These are phyloP conservation scores for Dasyprocta punctata DNA, from an alignment of 2,113 vertebrate genomes.

Conservation along the genomic window DNA sequence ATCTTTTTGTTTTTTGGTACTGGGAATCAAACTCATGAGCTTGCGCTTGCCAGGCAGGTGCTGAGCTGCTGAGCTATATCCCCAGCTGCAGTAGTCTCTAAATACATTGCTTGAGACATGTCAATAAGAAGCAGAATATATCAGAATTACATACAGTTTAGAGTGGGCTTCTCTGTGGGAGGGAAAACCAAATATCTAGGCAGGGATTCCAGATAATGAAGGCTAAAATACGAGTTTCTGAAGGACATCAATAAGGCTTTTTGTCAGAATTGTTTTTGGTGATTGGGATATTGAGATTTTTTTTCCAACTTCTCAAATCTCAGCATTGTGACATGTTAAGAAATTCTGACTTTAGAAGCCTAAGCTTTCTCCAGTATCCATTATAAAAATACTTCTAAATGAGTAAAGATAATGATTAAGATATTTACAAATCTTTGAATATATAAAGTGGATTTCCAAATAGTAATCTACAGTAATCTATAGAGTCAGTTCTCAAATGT, in stretches of 20 bases:
- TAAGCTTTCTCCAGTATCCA: neutral
- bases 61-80: no score
- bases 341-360: constrained; percentile 31
- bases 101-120: neutral
- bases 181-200: neutral
- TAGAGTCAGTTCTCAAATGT: neutral
- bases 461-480: neutral
- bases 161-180: neutral
- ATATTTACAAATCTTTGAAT: neutral
- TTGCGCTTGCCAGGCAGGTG: no score
- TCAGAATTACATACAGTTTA: neutral
- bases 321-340: neutral
- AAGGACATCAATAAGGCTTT: neutral
- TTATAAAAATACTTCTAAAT: constrained; percentile 6
- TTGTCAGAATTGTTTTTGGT: constrained; percentile 22
- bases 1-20: neutral
- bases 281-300: neutral
- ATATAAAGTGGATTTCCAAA: neutral
- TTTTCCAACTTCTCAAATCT: neutral
- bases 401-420: neutral
- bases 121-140: constrained; percentile 19
- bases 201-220: neutral
- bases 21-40: no score
- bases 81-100: neutral
- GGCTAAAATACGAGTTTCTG: neutral